A percentile compares a stretch with the other conserved stretches of the same genome.
Conservation (phyloP, 2,888 invertebrate genomes). For the Sesamia inferens region DNA sequence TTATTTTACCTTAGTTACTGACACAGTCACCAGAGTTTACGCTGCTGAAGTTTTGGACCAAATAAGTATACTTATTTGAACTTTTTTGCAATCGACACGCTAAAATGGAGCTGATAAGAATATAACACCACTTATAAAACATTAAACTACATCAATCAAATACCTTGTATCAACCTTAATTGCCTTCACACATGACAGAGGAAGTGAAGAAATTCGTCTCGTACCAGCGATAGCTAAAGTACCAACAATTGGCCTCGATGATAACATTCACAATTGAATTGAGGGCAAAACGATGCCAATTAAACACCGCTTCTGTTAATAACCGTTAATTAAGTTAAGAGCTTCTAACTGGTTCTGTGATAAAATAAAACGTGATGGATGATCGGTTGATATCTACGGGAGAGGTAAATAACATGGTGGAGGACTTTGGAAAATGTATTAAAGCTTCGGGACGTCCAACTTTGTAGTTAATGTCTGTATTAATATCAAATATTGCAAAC, state of each 20-base stretch:
- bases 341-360: conserved; percentile 73
- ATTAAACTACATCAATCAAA: conserved; percentile 39
- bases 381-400: conserved; percentile 42
- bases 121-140: conserved; percentile 22
- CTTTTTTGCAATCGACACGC: not conserved
- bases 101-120: not conserved
- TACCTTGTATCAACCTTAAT: conserved; percentile 45
- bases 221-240: conserved; percentile 65
- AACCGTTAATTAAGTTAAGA: conserved; percentile 83
- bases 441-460: not conserved
- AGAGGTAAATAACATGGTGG: not conserved
- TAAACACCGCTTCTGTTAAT: conserved; percentile 84
- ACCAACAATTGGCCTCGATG: conserved; percentile 74
- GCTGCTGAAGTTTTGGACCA: not conserved
- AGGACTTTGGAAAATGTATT: not conserved
- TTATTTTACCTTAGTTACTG: not conserved
- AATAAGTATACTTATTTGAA: not conserved
- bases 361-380: conserved; percentile 61
- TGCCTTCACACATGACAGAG: conserved; percentile 51
- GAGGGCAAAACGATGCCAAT: conserved; percentile 80
- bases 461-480: not conserved
- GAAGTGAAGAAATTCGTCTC: conserved; percentile 59
- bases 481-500: not conserved
- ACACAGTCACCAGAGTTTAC: not conserved
- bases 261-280: conserved; percentile 83